Base-by-base conservation (phyloP, 1,140 invertebrate species). In the Bombus confusus region DNA sequence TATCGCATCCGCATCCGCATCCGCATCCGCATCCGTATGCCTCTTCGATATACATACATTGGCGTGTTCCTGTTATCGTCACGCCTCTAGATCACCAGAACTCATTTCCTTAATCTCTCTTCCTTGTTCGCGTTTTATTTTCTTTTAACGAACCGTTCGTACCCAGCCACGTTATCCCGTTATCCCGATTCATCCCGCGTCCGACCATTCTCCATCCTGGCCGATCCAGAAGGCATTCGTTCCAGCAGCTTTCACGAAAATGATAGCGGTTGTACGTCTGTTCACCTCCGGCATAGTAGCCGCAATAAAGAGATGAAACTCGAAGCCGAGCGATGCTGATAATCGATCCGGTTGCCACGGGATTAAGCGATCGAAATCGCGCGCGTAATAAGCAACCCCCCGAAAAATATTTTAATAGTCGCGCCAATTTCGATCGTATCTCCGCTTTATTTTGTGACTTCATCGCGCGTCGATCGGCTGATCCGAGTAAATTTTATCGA, bases 241-340 rank as follows among this genome's bases (percentile, higher is more conserved):
- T 87, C 80, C 86, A 57, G 66, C 86, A 86, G 79, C 87, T 88
- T 90, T 90, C 87, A 90, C 89, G 80, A 88, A 90, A 90, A 90
- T 87, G 66, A 90, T 88, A 85, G 87, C 81, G 22, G 52, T 47
- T 13, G 64, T 34, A 64, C 79, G 75, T 72, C 47, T 77, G 31
- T 31, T 77, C 75, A 59, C 75, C 82, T 31, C 3, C 75, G 66
- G 76, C 82, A 43, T 71, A 47, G 47, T 52, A 76, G 62, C 72
- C 59, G 43, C 73, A 68, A 83, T 68, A 62, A 84, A 79, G 66
- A 37, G 75, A 71, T 59, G 82, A 79, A 69, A 78, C 47, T 43
- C 82, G 75, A 84, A 28, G 75, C 64, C 76, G 28, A n/a, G 13
- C 39, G 62, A 59, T 80, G 80, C 80, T 39, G 83, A 81, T 81